Conservation (phyloP, 2,113 vertebrate species). For the Pluvianellus socialis region DNA sequence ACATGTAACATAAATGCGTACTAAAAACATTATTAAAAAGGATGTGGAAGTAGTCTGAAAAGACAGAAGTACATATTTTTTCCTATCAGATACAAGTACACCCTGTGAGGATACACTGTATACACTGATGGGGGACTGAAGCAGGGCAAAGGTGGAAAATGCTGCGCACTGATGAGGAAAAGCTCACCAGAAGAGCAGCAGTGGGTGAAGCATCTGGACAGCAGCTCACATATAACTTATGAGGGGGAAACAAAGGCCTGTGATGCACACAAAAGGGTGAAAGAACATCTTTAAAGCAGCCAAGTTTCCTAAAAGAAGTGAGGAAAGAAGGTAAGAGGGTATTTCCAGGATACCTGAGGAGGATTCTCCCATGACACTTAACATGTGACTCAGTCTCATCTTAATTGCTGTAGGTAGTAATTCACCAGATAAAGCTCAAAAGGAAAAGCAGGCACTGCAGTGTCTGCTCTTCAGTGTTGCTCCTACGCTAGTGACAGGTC, state of each 20-base stretch:
- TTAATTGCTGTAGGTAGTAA: neutral
- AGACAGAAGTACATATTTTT: neutral
- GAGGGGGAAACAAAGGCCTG: neutral
- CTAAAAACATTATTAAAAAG: neutral
- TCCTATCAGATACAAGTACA: neutral
- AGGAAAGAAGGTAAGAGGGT: neutral
- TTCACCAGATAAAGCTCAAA: neutral
- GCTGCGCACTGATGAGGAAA: neutral
- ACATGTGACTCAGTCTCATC: neutral
- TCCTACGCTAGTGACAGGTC: neutral
- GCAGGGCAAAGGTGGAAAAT: neutral
- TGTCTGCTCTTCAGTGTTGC: fast-evolving
- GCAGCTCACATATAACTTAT: fast-evolving
- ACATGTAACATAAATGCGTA: neutral
- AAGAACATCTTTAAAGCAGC: neutral
- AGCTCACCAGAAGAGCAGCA: neutral
- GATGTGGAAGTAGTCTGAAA: neutral
- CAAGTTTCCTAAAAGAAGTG: neutral
- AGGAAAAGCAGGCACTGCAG: neutral
- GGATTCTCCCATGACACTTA: neutral
- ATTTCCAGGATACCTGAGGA: neutral
- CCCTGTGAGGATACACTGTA: neutral
- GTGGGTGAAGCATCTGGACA: neutral
- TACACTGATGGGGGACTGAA: neutral
- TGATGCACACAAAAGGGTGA: neutral